Base-by-base conservation (phyloP, 2,888 invertebrate genomes). In the Kuschelorhynchus macadamiae region DNA sequence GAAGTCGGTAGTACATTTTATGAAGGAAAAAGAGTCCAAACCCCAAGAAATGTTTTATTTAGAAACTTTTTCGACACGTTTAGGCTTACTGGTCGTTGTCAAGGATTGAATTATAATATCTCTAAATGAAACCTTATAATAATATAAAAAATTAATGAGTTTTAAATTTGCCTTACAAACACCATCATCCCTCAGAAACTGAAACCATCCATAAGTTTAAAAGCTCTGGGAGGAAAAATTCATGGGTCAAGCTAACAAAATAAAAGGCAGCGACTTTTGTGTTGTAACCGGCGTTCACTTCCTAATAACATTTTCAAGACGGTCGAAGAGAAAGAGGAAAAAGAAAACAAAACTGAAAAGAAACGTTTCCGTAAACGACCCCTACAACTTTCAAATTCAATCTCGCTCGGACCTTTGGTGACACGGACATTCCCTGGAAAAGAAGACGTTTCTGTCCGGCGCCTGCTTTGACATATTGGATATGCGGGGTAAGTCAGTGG, bases 381-480 rank as follows among this genome's bases (percentile, higher is more conserved):
- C 57, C 67, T 55, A 57, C 67, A 67, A 67, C 67, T 67, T 67
- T 67, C 62, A 55, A 67, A 67, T 67, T 62, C 67, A 67, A 67
- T 67, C 52, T 66, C 55, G 44, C 12, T 44, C 50, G 56, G 49
- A 62, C 57, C 57, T 61, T 55, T 50, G 67, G 62, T 62, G 62
- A 61, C 55, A 52, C 46, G 49, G 49, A 67, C 52, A 49, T 57
- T 50, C 21, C 33, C 11, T n/a, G 50, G 41, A 50, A 50, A 65
- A 9, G 44, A 66, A 66, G 70, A 72, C 69, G 71, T 73, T 72
- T 74, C 72, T 67, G 72, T 67, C 65, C 66, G 69, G 64, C 74
- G 67, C 70, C 73, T 73, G 70, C 77, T 79, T 80, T 80, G 79
- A 79, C 72, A 77, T 76, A 74, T 77, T 50, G 50, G 78, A 78